A percentile compares a stretch with the other conserved stretches of the same genome.
Evolutionary conservation across 2,797 vertebrate genomes (phyloP).

Genomic region (Rhodeus uyekii): DNA sequence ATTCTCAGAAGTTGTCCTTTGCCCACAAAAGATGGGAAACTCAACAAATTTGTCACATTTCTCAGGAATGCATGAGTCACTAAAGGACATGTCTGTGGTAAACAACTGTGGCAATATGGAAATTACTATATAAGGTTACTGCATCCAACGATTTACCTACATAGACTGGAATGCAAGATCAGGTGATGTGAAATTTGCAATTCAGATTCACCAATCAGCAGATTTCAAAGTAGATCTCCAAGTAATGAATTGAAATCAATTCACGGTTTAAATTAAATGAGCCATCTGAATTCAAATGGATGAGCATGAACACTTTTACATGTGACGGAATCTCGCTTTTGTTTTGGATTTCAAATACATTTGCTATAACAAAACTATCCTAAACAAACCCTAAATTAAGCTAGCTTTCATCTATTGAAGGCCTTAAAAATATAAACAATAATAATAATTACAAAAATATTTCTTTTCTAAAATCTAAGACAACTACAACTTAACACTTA

Average conservation of each 20-base stretch:
- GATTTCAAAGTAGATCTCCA: neutral
- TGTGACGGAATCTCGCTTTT: neutral
- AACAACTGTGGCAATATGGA: slow-evolving; percentile 22
- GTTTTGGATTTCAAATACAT: neutral
- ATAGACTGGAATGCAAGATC: neutral
- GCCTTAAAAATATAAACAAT: neutral
- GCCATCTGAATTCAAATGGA: slow-evolving; percentile 34
- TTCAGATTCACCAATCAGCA: neutral
- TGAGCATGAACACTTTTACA: neutral
- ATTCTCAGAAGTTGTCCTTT: slow-evolving; percentile 30
- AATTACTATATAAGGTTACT: slow-evolving; percentile 23
- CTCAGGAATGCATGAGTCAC: slow-evolving; percentile 43
- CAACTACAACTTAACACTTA: neutral
- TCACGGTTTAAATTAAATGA: too few species aligned
- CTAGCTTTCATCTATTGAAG: neutral
- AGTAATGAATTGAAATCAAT: slow-evolving; percentile 13
- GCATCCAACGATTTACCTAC: neutral
- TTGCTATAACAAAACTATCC: neutral
- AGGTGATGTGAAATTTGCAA: neutral
- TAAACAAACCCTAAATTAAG: neutral
- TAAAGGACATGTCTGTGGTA: neutral
- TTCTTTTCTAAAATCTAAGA: neutral
- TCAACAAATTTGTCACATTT: slow-evolving; percentile 9
- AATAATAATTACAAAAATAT: neutral
- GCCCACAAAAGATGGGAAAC: slow-evolving; percentile 20